Conservation (phyloP, 2,888 invertebrate species). For the Cremastinae sp. region DNA sequence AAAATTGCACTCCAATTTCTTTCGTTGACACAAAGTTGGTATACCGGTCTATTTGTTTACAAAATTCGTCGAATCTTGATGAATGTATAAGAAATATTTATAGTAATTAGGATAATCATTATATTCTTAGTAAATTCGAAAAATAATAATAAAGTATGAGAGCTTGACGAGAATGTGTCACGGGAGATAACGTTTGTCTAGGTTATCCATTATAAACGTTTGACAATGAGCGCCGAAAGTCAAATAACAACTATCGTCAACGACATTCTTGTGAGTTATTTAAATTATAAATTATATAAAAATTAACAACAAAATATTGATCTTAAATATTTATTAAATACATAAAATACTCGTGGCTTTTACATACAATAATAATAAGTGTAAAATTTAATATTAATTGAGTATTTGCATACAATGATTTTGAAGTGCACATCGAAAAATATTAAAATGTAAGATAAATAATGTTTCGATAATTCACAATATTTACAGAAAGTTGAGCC, state of each 20-base stretch:
- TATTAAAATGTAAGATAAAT: not conserved
- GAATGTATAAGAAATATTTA: no score
- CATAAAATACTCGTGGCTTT: not conserved
- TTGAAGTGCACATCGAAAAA: slow-evolving; percentile 10
- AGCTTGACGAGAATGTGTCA: not conserved
- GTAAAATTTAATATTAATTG: no score
- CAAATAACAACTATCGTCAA: slow-evolving; percentile 85
- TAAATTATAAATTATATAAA: not conserved
- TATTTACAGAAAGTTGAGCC: slow-evolving; percentile 87
- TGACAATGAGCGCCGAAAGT: slow-evolving; percentile 83
- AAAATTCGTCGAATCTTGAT: no score
- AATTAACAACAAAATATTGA: not conserved
- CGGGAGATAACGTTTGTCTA: slow-evolving; percentile 13
- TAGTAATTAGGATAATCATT: not conserved
- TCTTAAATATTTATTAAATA: slow-evolving; percentile 8
- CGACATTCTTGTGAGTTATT: slow-evolving; percentile 84
- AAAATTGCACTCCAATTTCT: no score
- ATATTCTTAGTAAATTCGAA: not conserved
- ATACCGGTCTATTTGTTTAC: no score
- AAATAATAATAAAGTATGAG: not conserved
- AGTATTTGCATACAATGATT: slow-evolving; percentile 17
- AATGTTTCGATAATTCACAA: not conserved
- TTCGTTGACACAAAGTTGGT: no score
- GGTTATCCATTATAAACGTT: not conserved
- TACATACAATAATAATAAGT: no score